These are phyloP conservation scores for Xanthorhoe spadicearia DNA, from an alignment of 2,888 invertebrate genomes.

Conservation along the genomic window DNA sequence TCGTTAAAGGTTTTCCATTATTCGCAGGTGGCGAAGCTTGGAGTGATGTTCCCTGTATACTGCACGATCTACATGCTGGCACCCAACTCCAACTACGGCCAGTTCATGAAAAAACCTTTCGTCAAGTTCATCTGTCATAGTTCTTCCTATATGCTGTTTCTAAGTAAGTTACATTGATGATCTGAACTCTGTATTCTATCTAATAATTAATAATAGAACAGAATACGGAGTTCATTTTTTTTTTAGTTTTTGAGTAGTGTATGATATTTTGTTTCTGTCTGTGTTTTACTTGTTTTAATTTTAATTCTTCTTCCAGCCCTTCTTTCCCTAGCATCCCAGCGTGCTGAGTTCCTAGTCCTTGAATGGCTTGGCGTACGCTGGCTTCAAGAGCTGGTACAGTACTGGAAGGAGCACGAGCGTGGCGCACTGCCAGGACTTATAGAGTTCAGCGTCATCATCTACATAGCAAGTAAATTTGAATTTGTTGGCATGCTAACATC, in stretches of 20 bases:
- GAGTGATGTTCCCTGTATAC: slow-evolving; percentile 96
- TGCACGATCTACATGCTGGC: slow-evolving; percentile 96
- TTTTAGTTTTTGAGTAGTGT: no score
- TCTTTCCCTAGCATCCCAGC: slow-evolving; percentile 96
- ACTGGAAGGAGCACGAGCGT: slow-evolving; percentile 91
- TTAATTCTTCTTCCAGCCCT: slow-evolving; percentile 86
- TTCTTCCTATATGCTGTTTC: slow-evolving; percentile 96
- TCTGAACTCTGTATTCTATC: no score
- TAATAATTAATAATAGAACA: no score
- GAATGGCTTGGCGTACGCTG: slow-evolving; percentile 92
- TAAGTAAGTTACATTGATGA: slow-evolving; percentile 88
- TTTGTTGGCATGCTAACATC: slow-evolving; percentile 62
- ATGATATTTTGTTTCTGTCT: no score
- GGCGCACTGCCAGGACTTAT: slow-evolving; percentile 92
- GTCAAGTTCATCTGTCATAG: slow-evolving; percentile 99
- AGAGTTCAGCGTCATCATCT: slow-evolving; percentile 93
- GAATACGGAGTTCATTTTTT: no score
- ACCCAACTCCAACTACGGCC: slow-evolving; percentile 94
- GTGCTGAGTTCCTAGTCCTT: slow-evolving; percentile 92
- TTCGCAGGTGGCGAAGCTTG: slow-evolving; percentile 93
- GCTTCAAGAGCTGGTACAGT: slow-evolving; percentile 89
- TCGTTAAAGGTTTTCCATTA: not conserved
- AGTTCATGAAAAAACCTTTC: slow-evolving; percentile 98
- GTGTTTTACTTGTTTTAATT: no score
- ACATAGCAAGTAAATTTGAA: slow-evolving; percentile 91